phyloP scores from a whole-genome alignment of 2,113 vertebrate genomes.

The Nipponia nippon region DNA sequence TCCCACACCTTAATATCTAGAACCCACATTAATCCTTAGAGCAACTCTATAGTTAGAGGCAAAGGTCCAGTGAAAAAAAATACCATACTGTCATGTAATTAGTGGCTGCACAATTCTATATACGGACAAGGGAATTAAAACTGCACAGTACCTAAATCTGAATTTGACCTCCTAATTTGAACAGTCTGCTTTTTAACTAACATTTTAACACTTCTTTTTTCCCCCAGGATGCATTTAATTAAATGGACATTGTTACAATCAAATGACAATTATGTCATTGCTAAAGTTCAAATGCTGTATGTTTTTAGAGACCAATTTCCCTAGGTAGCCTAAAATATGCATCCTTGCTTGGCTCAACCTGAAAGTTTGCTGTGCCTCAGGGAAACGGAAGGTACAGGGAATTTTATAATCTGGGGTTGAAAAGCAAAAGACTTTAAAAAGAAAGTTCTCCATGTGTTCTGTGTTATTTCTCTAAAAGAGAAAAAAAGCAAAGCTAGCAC shows the following conservation, averaged over 20 bases:
- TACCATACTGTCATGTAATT: neutral
- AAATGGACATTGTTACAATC: neutral
- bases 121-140: neutral
- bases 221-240: neutral
- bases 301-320: slow-evolving; percentile 1
- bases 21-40: neutral
- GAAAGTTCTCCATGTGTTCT: neutral
- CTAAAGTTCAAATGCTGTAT: neutral
- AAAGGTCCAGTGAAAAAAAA: neutral
- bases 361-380: neutral
- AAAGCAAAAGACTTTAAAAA: neutral
- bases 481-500: neutral
- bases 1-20: neutral
- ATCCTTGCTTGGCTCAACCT: neutral
- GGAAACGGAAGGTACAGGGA: neutral
- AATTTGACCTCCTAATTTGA: neutral
- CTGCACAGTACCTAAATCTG: neutral
- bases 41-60: neutral
- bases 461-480: neutral
- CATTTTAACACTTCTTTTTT: neutral
- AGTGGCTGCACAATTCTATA: neutral
- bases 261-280: neutral
- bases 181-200: neutral
- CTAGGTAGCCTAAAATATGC: neutral
- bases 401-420: neutral